These are phyloP conservation scores for Coptodon rendalli DNA, from an alignment of 2,113 vertebrate genomes.

Conservation along the genomic window DNA sequence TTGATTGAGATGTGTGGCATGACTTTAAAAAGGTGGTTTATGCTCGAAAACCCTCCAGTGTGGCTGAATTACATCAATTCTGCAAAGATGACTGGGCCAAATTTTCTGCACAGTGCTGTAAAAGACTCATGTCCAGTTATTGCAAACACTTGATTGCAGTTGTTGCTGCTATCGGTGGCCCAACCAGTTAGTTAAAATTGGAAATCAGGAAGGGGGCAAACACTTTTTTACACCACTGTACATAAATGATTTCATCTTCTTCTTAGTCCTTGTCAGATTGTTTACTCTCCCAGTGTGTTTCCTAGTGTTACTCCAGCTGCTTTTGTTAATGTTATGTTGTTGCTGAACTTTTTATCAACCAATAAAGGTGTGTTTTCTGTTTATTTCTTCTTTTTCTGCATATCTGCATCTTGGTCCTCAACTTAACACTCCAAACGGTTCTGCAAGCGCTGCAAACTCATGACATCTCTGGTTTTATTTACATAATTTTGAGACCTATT, in stretches of 20 bases:
- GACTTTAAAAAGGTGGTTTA: not conserved
- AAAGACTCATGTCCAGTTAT: not conserved
- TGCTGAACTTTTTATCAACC: not conserved
- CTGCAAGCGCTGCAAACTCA: no score
- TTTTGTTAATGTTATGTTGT: not conserved
- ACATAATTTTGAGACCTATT: no score
- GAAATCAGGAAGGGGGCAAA: not conserved
- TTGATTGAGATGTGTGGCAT: not conserved
- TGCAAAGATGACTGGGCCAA: not conserved
- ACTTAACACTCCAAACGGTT: fast-evolving
- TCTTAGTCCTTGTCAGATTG: not conserved
- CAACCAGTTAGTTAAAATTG: not conserved
- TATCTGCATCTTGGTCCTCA: no score
- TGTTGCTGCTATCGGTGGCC: not conserved
- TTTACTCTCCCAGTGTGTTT: not conserved
- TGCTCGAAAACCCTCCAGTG: fast-evolving
- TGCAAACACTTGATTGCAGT: fast-evolving
- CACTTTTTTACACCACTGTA: not conserved
- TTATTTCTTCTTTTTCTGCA: no score
- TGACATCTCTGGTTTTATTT: no score
- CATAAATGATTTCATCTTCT: not conserved
- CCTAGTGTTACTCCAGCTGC: not conserved
- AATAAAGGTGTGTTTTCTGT: no score
- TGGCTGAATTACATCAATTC: fast-evolving
- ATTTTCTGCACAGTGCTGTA: not conserved